Evolutionary conservation across 2,888 invertebrate genomes (phyloP).

Genomic region (Argyresthia goedartella): DNA sequence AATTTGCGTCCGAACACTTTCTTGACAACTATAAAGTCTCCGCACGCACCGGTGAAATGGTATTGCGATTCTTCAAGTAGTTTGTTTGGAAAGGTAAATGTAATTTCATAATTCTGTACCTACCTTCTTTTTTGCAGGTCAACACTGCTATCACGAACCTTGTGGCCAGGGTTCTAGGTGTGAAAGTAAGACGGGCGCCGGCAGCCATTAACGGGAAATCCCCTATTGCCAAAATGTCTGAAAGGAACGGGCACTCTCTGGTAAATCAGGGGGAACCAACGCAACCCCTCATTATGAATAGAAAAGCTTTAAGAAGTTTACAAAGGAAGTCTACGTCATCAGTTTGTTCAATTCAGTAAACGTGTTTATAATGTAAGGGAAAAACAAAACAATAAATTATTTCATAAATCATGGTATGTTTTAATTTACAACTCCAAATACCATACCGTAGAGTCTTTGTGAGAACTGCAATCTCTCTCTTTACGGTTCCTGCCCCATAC

Average conservation of each 20-base stretch:
- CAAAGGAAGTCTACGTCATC: conserved; percentile 55
- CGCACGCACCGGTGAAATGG: conserved; percentile 81
- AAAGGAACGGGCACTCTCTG: conserved; percentile 14
- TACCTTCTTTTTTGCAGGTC: conserved; percentile 51
- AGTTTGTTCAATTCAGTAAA: conserved; percentile 37
- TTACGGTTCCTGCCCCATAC: conserved; percentile 1
- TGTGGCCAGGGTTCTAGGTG: conserved; percentile 52
- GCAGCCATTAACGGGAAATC: conserved; percentile 19
- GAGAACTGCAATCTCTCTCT: conserved; percentile 9
- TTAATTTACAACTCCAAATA: neutral
- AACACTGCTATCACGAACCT: conserved; percentile 76
- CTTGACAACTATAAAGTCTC: conserved; percentile 75
- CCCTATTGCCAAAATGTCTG: conserved; percentile 16
- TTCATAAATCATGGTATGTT: neutral
- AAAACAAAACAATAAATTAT: too few species aligned
- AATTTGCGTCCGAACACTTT: conserved; percentile 74
- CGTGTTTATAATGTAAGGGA: too few species aligned
- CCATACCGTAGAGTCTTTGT: conserved; percentile 8
- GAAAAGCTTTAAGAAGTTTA: conserved; percentile 44
- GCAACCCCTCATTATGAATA: conserved; percentile 51
- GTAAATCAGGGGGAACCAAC: conserved; percentile 19
- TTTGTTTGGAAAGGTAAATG: neutral
- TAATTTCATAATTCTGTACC: neutral
- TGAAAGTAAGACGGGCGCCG: conserved; percentile 26
- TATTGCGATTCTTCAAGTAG: conserved; percentile 27